Conservation (phyloP, 92 coral and sea anemone species). For the Ricordea florida region DNA sequence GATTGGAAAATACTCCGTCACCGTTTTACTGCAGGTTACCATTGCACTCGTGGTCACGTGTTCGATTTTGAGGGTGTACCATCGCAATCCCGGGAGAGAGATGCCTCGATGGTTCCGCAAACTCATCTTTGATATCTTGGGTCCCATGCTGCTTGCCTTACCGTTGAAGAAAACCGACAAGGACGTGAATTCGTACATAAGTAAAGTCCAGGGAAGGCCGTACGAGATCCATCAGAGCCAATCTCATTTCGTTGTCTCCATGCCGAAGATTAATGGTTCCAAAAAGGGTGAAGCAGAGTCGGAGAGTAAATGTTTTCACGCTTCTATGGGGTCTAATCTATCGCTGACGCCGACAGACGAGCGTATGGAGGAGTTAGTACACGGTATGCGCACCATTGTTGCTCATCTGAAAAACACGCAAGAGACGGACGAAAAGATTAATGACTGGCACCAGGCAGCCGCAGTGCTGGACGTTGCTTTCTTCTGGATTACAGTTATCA, state of each 20-base stretch:
- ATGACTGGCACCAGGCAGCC: constrained; percentile 97
- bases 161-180: constrained; percentile 67
- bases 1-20: constrained; percentile 93
- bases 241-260: constrained; percentile 49
- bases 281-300: constrained; percentile 34
- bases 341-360: constrained; percentile 64
- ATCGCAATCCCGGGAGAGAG: constrained; percentile 83
- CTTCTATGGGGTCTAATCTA: constrained; percentile 50
- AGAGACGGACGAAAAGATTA: constrained; percentile 74
- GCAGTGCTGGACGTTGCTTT: constrained; percentile 90
- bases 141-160: constrained; percentile 83
- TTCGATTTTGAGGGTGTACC: constrained; percentile 79
- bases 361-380: constrained; percentile 77
- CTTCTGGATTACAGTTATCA: constrained; percentile 81
- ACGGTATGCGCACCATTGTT: constrained; percentile 74
- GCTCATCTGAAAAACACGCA: constrained; percentile 88
- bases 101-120: constrained; percentile 90
- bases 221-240: constrained; percentile 63
- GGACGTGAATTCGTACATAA: constrained; percentile 14
- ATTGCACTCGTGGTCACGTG: constrained; percentile 81
- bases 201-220: constrained; percentile 66
- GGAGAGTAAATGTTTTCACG: constrained; percentile 42
- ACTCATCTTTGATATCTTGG: constrained; percentile 82
- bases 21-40: constrained; percentile 83
- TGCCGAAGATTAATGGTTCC: constrained; percentile 43